Evolutionary conservation across 2,888 invertebrate genomes (phyloP).

Genomic region (Busseola fusca): DNA sequence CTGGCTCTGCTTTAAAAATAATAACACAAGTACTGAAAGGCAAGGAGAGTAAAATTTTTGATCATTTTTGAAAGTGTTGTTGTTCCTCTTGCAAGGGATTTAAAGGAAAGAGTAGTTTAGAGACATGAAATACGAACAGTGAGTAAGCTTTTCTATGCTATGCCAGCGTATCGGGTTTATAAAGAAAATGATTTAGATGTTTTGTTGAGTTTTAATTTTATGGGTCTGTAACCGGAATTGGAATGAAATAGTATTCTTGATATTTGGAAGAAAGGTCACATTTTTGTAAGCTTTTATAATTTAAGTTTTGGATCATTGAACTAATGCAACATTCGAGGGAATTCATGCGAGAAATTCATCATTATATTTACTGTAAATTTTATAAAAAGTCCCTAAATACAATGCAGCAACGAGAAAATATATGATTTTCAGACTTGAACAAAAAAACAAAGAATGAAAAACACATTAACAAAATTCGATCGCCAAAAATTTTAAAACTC

Average conservation of each 20-base stretch:
- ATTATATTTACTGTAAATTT: neutral
- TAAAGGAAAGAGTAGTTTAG: constrained; percentile 33
- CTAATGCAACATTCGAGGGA: neutral
- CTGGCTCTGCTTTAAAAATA: constrained; percentile 19
- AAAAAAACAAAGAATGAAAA: neutral
- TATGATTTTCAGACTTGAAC: neutral
- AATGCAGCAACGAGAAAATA: neutral
- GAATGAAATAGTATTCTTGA: neutral
- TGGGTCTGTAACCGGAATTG: neutral
- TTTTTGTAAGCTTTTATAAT: neutral
- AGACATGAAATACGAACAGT: constrained; percentile 16
- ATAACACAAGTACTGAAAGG: constrained; percentile 23
- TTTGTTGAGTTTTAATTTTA: constrained; percentile 15
- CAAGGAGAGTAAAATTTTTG: constrained; percentile 21
- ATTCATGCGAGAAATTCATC: too few species aligned
- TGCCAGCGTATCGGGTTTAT: constrained; percentile 19
- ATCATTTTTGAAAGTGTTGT: constrained; percentile 9
- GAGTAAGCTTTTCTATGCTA: constrained; percentile 16
- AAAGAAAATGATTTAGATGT: constrained; percentile 26
- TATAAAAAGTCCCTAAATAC: neutral
- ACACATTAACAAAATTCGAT: neutral
- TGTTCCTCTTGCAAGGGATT: constrained; percentile 40
- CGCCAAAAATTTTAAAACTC: neutral
- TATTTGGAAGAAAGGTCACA: neutral
- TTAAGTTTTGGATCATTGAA: neutral